Base-by-base conservation (phyloP, 2,113 vertebrate genomes). In the Orthonyx spaldingii region DNA sequence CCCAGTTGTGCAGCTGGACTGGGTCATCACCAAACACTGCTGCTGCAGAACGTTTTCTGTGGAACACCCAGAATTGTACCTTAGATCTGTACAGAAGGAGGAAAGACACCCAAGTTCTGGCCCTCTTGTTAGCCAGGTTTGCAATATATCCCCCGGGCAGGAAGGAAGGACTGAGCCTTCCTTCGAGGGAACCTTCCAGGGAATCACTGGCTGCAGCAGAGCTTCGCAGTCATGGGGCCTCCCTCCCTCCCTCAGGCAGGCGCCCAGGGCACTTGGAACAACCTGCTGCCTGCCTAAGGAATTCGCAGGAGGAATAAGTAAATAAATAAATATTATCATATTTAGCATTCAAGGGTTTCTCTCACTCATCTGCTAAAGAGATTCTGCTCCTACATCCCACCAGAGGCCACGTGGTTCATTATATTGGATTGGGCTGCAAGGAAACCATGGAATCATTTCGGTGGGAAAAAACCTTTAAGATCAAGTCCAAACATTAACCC, bases 351-450 rank as follows among this genome's bases (percentile, higher is more conserved):
- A 10, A 12, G n/a, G n/a, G 59, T 50, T 49, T 2, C 7, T 14
- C 39, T 39, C 26, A 15, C 28, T 19, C 37, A 6, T 11, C 44
- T 47, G 77, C 53, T 13, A 1, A 3, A 26, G 65, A 7, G 28
- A 26, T 44, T 16, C 66, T 69, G 56, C 63, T 22, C 32, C 1
- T 2, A 2, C 23, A 5, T 10, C 64, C 53, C 50, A 16, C 17
- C 39, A 19, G 71, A 21, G 49, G 12, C 74, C 41, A 18, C 60
- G 15, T 0, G 6, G 39, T 6, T 50, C 50, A 23, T 41, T 21
- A 4, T 0, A 3, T 5, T 35, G 35, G 13, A 24, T 0, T 41
- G 49, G 35, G 37, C 60, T 39, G 33, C 37, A 26, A 13, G 46
- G 30, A 8, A 44, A 9, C 1, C 44, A 11, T 9, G 52, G 44